Evolutionary conservation across 2,888 invertebrate species (phyloP), one percentile per base, ranked within the genome.

Genomic region (Ichneumon xanthorius): DNA sequence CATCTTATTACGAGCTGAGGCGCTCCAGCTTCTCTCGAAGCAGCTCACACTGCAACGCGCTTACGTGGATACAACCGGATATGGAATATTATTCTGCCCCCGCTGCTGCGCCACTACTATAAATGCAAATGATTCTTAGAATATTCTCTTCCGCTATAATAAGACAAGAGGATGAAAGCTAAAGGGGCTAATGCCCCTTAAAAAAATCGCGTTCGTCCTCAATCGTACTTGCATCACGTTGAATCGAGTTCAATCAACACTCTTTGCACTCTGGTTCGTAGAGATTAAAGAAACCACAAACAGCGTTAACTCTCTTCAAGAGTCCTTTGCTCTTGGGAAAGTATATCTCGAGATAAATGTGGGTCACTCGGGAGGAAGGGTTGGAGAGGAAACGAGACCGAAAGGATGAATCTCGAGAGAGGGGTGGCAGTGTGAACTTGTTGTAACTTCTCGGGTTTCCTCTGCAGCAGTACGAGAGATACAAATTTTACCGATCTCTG

Each of bases 41-140:
- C 16, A 33, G 53, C 72, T 9, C n/a, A 11, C n/a, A 65, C 73
- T 78, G 78, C 82, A 73, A 83, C 84, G 77, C 71, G 37, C 22
- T 16, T 55, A 45, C 40, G 30, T 61, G 72, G 45, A 48, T 48
- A 73, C 33, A 61, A 30, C 16, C 45, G 48, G 45, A n/a, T 68
- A 80, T 73, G 58, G 58, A 67, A 58, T 80, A 58, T 80, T 73
- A 75, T 68, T 48, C 33, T 14, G 45, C 55, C 22, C 67, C 86
- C 72, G 76, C 55, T 72, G 50, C 50, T 68, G 76, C 65, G 30
- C 84, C 70, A 70, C 82, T 85, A 86, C 86, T 87, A 86, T 88
- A 87, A 85, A 88, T 88, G 86, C 86, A 86, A 88, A 88, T 88
- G 77, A 67, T 65, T 30, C 63, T 37, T n/a, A 78, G 50, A n/a